These are phyloP conservation scores for Pantala flavescens DNA, from an alignment of 1,140 invertebrate species.

Conservation along the genomic window DNA sequence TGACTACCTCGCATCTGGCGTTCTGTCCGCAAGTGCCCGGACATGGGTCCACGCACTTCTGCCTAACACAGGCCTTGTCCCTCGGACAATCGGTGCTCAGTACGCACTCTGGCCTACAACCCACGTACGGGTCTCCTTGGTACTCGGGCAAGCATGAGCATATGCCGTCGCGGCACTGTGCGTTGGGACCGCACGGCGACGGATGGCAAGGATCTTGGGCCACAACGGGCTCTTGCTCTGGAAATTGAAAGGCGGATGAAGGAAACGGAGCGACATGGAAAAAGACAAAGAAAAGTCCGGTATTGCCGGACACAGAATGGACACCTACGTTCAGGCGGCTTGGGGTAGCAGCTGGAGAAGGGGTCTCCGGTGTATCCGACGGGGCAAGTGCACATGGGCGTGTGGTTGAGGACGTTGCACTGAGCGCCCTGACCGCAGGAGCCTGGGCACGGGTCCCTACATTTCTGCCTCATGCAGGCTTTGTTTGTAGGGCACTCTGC, in stretches of 20 bases:
- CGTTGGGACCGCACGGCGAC: constrained; percentile 48
- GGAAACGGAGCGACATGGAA: constrained; percentile 22
- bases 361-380: constrained; percentile 55
- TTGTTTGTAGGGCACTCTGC: constrained; percentile 40
- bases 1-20: constrained; percentile 55
- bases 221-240: constrained; percentile 26
- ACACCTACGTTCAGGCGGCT: constrained; percentile 39
- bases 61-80: constrained; percentile 53
- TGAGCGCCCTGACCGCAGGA: constrained; percentile 51
- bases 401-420: constrained; percentile 48
- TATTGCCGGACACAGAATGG: constrained; percentile 23
- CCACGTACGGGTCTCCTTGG: constrained; percentile 55
- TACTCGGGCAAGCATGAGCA: constrained; percentile 43
- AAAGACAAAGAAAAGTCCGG: constrained; percentile 9
- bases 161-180: constrained; percentile 38
- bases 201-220: constrained; percentile 37
- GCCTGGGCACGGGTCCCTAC: constrained; percentile 56
- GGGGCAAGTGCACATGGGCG: constrained; percentile 48
- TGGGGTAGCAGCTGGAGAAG: constrained; percentile 45
- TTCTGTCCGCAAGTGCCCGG: constrained; percentile 52
- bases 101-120: constrained; percentile 65
- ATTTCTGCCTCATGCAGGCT: constrained; percentile 49
- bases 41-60: constrained; percentile 61
- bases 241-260: constrained; percentile 13
- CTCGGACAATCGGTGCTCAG: constrained; percentile 54